phyloP scores from a whole-genome alignment of 1,140 invertebrate species.

The Habropoda laboriosa region DNA sequence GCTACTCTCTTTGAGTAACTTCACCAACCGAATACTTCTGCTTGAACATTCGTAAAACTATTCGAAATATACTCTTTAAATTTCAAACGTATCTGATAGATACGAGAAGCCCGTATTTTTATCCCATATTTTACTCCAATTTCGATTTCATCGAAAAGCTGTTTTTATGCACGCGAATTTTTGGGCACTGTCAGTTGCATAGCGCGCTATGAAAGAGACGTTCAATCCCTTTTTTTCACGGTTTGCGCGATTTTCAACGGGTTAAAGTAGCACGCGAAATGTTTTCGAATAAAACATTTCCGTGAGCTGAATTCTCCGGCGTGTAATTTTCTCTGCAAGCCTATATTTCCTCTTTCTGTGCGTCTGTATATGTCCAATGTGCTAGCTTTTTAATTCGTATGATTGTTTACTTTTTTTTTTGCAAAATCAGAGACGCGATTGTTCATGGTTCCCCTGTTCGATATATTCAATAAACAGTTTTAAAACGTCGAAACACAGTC shows the following conservation, averaged over 20 bases:
- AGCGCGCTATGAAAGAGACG: not conserved
- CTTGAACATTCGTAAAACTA: not conserved
- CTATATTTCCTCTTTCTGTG: not conserved
- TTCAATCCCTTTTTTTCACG: no score
- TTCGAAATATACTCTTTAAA: no score
- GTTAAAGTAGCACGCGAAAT: not conserved
- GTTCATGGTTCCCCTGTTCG: not conserved
- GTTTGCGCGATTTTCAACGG: not conserved
- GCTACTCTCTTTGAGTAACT: not conserved
- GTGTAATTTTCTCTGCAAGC: not conserved
- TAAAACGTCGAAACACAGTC: not conserved
- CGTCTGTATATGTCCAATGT: no score
- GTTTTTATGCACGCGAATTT: not conserved
- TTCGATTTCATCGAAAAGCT: not conserved
- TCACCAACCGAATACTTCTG: not conserved
- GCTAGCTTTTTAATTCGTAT: not conserved
- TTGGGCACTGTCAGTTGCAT: not conserved
- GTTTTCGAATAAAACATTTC: constrained; percentile 1
- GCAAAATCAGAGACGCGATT: not conserved
- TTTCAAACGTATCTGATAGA: no score
- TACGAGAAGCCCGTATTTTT: no score
- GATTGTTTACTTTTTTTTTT: not conserved
- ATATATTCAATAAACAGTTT: not conserved
- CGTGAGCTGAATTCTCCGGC: not conserved
- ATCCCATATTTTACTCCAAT: no score